Evolutionary conservation across 2,797 vertebrate species (phyloP), one percentile per base, ranked within the genome.

Genomic region (Podarcis lilfordi): DNA sequence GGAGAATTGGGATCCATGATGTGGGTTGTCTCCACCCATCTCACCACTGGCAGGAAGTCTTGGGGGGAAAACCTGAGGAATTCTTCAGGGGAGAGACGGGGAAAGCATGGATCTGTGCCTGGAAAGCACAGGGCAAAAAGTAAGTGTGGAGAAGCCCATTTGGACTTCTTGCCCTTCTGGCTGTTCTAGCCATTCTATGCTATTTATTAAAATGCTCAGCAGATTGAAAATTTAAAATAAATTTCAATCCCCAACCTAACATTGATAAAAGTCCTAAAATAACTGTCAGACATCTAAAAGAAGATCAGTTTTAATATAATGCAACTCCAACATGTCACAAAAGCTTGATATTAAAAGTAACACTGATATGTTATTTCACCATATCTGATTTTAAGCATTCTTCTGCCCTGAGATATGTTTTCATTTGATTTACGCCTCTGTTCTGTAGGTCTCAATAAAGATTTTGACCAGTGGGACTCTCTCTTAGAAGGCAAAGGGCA

Each of bases 391-490:
- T 15, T 25, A 75, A 83, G 50, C 43, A 32, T 82, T 66, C 40
- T 68, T 86, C 37, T 71, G 15, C 29, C 50, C 40, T 72, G 13
- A 35, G 71, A 3, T 69, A 79, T 84, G 78, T 32, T 69, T 10
- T 91, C 1, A 9, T 89, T 89, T 89, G 5, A 92, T 91, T 87
- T 45, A 72, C 76, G 55, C 55, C 4, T 43, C 2, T 8, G 0
- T 82, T 85, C 87, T 84, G 6, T 76, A 99, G 99, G 95, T 95
- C 95, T 99, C 85, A 91, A 97, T 86, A 98, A 97, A 91, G 96
- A 97, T 94, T 99, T 99, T 7, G 96, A 98, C 92, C 97, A 96
- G 85, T 99, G 98, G 98, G 97, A 99, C 90, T 88, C 90, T 85
- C 96, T 99, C 72, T 97, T 99, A 82, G 98, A 99, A 59, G 99